Conservation (phyloP, 2,888 invertebrate genomes). For the Ochropleura plecta region DNA sequence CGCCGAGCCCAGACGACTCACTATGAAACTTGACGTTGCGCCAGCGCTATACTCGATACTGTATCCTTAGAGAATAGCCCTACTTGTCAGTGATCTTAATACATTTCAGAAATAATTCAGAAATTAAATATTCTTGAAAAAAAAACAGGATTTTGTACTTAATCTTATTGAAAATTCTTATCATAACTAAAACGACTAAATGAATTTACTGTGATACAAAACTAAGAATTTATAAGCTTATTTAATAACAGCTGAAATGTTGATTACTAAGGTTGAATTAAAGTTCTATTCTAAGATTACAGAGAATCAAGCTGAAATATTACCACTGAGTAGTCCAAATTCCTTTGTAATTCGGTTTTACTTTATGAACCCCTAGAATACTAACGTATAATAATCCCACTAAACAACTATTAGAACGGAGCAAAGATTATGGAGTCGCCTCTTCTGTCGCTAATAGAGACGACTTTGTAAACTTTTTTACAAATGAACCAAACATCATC, state of each 20-base stretch:
- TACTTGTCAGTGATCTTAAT: background rate
- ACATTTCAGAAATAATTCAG: background rate
- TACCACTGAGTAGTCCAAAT: background rate
- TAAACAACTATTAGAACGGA: background rate
- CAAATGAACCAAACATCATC: background rate
- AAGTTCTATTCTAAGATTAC: background rate
- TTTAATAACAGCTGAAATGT: background rate
- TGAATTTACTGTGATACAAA: background rate
- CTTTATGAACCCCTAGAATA: background rate
- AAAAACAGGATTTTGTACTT: background rate
- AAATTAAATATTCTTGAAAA: background rate
- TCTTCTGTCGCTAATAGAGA: background rate
- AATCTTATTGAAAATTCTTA: background rate
- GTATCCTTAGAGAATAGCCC: too few species aligned
- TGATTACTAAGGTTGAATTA: background rate
- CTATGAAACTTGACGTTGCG: too few species aligned
- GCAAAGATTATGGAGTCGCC: background rate
- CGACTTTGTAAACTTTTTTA: background rate
- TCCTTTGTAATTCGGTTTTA: slow-evolving; percentile 15
- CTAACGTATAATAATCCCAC: background rate
- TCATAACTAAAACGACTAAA: background rate
- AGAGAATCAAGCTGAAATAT: background rate
- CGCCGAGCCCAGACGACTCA: too few species aligned
- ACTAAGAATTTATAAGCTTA: background rate
- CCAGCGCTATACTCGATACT: too few species aligned